Base-by-base conservation (phyloP, 2,113 vertebrate species). In the Lycaon pictus region DNA sequence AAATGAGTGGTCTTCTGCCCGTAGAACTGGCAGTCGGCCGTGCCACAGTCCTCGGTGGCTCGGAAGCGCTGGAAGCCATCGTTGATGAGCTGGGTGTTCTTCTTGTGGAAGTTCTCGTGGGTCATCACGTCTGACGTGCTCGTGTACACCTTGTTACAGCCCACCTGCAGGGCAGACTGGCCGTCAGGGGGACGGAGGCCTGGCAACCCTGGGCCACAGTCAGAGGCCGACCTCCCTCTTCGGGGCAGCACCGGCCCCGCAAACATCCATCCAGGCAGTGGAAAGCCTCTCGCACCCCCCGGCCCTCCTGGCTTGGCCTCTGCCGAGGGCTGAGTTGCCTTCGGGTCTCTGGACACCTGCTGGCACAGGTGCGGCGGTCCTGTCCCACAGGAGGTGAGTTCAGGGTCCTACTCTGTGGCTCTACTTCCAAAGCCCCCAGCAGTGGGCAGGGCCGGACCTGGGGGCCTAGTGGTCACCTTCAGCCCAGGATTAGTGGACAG, bases 1-100 rank as follows among this genome's bases (percentile, higher is more conserved):
- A 99, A 99, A 98, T 99, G 99, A 3, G 99, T 99, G 94, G 99
- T 99, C 98, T 99, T 99, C 99, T 99, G 99, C 55, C 99, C 99
- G 0, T 99, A 99, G 98, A 99, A 99, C 98, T 99, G 99, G 97
- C 99, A 99, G 56, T 99, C 99, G 0, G 99, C 99, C 0, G 99
- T 99, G 97, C 99, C 99, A 0, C 99, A 99, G 98, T 99, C 99
- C 98, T 99, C 99, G 0, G 99, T 99, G 93, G 99, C 99, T 1
- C 99, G 99, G 98, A 99, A 99, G 96, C 99, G 99, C 99, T 99
- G 99, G 98, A 99, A 99, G 97, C 99, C 99, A 0, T 99, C 99
- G 0, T 99, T 99, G 98, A 99, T 99, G 97, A 99, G 99, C 99
- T 99, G 99, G 0, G 99, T 99, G 43, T 99, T 99, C 98, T 99